Conservation (phyloP, 1,140 invertebrate species). For the Phortica variegata region DNA sequence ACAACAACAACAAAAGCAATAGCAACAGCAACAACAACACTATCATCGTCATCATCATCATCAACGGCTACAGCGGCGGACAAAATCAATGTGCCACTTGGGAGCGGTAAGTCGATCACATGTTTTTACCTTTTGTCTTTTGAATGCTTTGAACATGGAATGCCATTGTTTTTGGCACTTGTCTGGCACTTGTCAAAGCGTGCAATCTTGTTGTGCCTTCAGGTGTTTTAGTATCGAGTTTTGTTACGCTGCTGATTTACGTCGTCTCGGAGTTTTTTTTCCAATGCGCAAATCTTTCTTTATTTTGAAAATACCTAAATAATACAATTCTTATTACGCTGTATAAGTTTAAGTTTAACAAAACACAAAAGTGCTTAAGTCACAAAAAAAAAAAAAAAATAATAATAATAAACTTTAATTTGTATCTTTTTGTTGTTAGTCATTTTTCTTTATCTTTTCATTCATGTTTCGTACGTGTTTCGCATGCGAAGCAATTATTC, state of each 20-base stretch:
- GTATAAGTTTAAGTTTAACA: too few relatives aligned
- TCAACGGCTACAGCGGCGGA: conserved; percentile 26
- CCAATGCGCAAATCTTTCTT: too few relatives aligned
- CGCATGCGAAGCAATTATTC: conserved; percentile 50
- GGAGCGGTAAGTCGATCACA: conserved; percentile 49
- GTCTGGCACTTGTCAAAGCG: too few relatives aligned
- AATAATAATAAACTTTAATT: too few relatives aligned
- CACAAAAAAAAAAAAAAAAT: too few relatives aligned
- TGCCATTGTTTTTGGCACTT: too few relatives aligned
- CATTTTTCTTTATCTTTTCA: neutral
- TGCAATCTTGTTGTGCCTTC: neutral
- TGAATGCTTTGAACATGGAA: too few relatives aligned
- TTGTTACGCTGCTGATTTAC: neutral
- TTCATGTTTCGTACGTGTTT: conserved; percentile 8
- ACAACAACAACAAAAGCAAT: neutral
- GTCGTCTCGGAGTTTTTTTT: too few relatives aligned
- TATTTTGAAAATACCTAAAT: too few relatives aligned
- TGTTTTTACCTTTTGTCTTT: conserved; percentile 1
- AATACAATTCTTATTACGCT: too few relatives aligned
- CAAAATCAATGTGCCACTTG: conserved; percentile 53
- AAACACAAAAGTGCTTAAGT: too few relatives aligned
- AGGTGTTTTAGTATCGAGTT: neutral
- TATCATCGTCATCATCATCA: conserved; percentile 35
- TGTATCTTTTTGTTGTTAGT: neutral
- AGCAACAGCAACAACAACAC: conserved; percentile 38